Conservation (phyloP, 2,888 invertebrate genomes). For the Chymomyza caudatula region DNA sequence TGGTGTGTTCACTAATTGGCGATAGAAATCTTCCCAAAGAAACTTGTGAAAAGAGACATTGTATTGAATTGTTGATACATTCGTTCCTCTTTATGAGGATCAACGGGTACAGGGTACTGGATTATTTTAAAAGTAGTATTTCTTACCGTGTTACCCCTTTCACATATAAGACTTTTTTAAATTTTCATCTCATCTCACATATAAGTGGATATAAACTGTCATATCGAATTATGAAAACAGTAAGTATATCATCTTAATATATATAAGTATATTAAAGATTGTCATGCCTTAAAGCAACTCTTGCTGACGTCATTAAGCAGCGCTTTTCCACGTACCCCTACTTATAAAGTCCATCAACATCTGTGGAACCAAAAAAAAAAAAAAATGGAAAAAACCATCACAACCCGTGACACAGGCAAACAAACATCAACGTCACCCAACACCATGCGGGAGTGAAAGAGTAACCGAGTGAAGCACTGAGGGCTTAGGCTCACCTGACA, state of each 20-base stretch:
- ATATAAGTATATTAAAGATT: background rate
- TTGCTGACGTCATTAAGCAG: background rate
- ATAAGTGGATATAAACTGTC: too few species aligned
- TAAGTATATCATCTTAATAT: background rate
- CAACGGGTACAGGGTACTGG: too few species aligned
- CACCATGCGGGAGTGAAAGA: background rate
- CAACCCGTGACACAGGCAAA: background rate
- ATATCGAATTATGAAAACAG: too few species aligned
- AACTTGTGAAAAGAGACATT: too few species aligned
- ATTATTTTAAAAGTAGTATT: too few species aligned
- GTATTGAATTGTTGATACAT: too few species aligned
- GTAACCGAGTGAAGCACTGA: background rate
- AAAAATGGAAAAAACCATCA: background rate
- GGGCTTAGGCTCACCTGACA: conserved; percentile 83
- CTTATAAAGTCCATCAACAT: background rate
- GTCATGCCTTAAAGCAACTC: background rate
- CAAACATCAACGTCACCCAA: background rate
- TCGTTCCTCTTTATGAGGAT: too few species aligned
- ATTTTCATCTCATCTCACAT: too few species aligned
- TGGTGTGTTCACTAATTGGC: too few species aligned
- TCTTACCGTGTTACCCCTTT: too few species aligned
- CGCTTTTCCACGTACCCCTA: background rate
- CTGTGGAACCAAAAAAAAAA: background rate
- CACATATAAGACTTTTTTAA: too few species aligned
- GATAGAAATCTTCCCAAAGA: too few species aligned